phyloP scores from a whole-genome alignment of 1,140 invertebrate species.

The Cotesia glomerata region DNA sequence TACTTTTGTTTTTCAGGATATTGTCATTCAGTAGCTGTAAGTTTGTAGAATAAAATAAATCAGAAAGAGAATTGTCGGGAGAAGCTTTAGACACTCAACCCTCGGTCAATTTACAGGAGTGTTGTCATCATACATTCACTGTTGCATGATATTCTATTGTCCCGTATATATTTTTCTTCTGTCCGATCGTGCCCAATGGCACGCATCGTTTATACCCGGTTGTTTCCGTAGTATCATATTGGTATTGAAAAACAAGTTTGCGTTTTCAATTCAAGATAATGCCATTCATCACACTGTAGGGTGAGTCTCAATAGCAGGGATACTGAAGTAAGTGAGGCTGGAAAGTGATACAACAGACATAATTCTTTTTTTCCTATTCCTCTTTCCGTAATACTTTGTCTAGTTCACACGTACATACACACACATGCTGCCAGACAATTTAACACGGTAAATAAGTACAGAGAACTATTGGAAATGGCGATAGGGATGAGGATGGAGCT shows the following conservation, averaged over 20 bases:
- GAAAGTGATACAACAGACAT: neutral
- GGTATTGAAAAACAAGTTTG: constrained; percentile 3
- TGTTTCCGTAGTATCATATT: neutral
- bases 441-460: too few species aligned
- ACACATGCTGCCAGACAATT: too few species aligned
- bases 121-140: neutral
- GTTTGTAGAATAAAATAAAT: neutral
- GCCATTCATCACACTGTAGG: constrained; percentile 34
- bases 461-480: too few species aligned
- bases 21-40: neutral
- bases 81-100: neutral
- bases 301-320: constrained; percentile 22
- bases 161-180: neutral
- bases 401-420: neutral
- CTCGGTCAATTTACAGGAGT: constrained; percentile 8
- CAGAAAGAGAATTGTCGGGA: neutral
- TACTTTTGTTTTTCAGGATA: neutral
- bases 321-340: neutral
- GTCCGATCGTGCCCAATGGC: neutral
- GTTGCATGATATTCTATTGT: neutral
- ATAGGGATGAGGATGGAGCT: too few species aligned
- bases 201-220: neutral
- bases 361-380: neutral
- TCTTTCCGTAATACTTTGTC: neutral
- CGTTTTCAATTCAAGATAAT: constrained; percentile 41